Evolutionary conservation across 1,140 invertebrate species (phyloP), one percentile per base, ranked within the genome.

Genomic region (Druon quercuslanigerum): DNA sequence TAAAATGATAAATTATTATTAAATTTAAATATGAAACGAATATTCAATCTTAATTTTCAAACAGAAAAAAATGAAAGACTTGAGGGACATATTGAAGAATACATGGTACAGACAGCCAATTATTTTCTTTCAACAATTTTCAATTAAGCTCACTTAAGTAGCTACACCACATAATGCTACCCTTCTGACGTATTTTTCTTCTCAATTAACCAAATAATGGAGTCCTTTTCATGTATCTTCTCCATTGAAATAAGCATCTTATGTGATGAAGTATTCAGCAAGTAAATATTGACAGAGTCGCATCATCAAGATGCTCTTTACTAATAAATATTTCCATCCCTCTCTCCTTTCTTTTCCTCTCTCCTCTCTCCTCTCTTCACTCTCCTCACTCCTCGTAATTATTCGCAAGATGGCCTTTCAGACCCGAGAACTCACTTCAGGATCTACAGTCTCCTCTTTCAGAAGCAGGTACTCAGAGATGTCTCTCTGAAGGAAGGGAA

Each of bases 231-330:
- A 66, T 66, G 16, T 40, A 13, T n/a, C 16, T n/a, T 46, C 14
- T 66, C 20, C 25, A 66, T 66, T 66, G 60, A 40, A 66, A 66
- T 66, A 66, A 66, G 20, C 13, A 33, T 66, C 60, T 66, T 66
- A 66, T 66, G 9, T 66, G 60, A 66, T 66, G 60, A 66, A 66
- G 60, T 66, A 66, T 66, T 66, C 25, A 66, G 13, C 5, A 66
- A 66, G 13, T 40, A 40, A 66, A 66, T 66, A 66, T 66, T 66
- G 60, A 66, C 25, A 66, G 14, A 46, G 25, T 14, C 52, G n/a
- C 17, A 54, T n/a, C 52, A 54, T 54, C 52, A 54, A n/a, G 52
- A 54, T 19, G 52, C 52, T 54, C n/a, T 54, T 54, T 17, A 19
- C n/a, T 54, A 40, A 66, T 40, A 66, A 40, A 40, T 60, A 33